Conservation (phyloP, 1,140 invertebrate genomes). For the Bombyx mandarina region DNA sequence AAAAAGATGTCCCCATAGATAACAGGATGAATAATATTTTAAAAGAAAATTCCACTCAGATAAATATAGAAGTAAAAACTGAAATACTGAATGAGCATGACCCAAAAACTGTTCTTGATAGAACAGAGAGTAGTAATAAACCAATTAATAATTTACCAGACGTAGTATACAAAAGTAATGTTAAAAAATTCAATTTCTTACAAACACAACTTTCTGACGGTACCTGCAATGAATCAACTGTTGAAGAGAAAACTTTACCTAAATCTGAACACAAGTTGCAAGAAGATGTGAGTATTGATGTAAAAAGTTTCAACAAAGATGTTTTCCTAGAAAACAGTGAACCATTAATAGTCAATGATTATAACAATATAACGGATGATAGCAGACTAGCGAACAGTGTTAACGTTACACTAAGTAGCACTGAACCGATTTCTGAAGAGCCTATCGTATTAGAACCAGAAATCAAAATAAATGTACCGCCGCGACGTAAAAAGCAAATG, state of each 20-base stretch:
- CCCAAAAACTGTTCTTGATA: slow-evolving; percentile 9
- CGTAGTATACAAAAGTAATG: slow-evolving; percentile 52
- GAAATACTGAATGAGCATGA: slow-evolving; percentile 14
- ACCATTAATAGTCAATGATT: slow-evolving; percentile 15
- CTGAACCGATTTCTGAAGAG: slow-evolving; percentile 15
- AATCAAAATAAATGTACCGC: slow-evolving; percentile 51
- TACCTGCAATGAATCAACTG: too few relatives aligned
- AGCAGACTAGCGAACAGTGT: slow-evolving; percentile 47
- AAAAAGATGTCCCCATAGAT: slow-evolving; percentile 44
- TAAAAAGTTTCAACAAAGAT: slow-evolving; percentile 11
- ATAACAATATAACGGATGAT: slow-evolving; percentile 60
- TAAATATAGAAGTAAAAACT: slow-evolving; percentile 16
- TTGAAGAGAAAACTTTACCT: too few relatives aligned
- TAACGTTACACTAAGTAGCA: slow-evolving; percentile 17
- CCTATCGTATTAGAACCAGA: slow-evolving; percentile 25
- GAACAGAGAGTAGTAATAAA: slow-evolving; percentile 23
- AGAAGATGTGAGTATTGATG: slow-evolving; percentile 17
- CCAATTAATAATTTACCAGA: slow-evolving; percentile 29
- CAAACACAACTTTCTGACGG: slow-evolving; percentile 48
- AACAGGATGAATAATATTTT: slow-evolving; percentile 48
- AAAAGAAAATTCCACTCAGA: slow-evolving; percentile 40
- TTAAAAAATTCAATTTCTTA: slow-evolving; percentile 59
- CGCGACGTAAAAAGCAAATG: slow-evolving; percentile 51
- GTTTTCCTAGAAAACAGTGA: neutral
- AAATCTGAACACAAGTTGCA: slow-evolving; percentile 8